phyloP scores from a whole-genome alignment of 2,888 invertebrate species.

The Rosalia funebris region DNA sequence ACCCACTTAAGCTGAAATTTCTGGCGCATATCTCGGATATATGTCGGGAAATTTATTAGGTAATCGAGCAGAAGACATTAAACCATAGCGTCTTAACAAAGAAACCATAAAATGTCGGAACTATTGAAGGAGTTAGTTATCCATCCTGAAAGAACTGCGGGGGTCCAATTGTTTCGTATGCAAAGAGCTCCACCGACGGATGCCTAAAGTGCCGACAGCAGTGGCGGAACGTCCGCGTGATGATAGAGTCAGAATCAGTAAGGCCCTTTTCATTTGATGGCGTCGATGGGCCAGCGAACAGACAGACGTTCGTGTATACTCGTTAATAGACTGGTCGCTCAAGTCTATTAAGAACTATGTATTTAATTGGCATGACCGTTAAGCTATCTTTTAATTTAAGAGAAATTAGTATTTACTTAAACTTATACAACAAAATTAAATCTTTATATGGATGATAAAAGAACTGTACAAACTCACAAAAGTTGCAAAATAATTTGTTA shows the following conservation, averaged over 20 bases:
- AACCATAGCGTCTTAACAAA: conserved; percentile 49
- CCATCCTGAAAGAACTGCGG: conserved; percentile 53
- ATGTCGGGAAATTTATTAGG: conserved; percentile 49
- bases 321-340: no score
- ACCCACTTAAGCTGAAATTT: conserved; percentile 31
- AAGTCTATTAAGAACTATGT: no score
- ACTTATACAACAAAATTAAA: no score
- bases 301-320: neutral
- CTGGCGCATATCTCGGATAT: conserved; percentile 38
- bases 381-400: neutral
- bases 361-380: no score
- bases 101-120: conserved; percentile 53
- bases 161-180: conserved; percentile 57
- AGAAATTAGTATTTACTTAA: neutral
- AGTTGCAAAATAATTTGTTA: no score
- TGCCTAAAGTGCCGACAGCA: conserved; percentile 33
- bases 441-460: no score
- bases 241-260: neutral
- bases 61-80: conserved; percentile 51
- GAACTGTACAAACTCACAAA: no score
- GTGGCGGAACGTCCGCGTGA: neutral
- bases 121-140: conserved; percentile 51
- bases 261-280: neutral
- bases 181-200: conserved; percentile 56
- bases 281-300: neutral